Percentiles rank a stretch among this genome's conserved stretches.
Evolutionary conservation across 2,113 vertebrate species (phyloP).

Genomic region (Alligator mississippiensis): DNA sequence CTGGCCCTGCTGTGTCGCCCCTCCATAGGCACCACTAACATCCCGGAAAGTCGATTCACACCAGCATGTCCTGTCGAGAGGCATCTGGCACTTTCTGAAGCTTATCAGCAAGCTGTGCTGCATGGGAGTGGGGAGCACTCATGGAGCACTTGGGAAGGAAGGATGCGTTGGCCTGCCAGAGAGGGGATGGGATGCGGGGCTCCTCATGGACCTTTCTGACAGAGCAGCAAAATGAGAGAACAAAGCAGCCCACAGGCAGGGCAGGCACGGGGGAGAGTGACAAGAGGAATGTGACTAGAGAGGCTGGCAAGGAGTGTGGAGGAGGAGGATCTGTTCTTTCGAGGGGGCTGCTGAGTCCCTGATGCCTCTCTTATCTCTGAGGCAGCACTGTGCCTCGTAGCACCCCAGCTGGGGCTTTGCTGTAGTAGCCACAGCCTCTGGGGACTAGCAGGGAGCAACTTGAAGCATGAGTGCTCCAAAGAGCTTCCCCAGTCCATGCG

Average conservation of each 20-base stretch:
- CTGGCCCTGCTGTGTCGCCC: not conserved
- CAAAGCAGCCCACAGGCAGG: not conserved
- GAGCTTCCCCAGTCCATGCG: not conserved
- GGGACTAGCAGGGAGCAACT: no score
- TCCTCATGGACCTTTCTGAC: not conserved
- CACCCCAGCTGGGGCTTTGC: accelerated
- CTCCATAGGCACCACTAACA: not conserved
- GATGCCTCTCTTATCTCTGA: not conserved
- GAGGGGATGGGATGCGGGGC: not conserved
- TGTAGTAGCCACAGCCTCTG: not conserved
- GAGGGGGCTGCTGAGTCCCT: not conserved
- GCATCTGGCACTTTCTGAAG: conserved; percentile 9
- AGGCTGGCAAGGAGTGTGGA: not conserved
- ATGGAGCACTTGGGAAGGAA: not conserved
- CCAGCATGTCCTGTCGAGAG: not conserved
- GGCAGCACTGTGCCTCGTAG: not conserved
- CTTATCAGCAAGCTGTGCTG: not conserved
- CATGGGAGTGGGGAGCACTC: conserved; percentile 18
- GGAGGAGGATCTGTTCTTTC: not conserved
- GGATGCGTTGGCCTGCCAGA: not conserved
- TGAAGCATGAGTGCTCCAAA: no score
- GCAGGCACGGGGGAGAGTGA: not conserved
- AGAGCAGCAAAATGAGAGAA: not conserved
- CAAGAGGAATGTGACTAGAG: not conserved
- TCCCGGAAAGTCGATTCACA: conserved; percentile 55